Conservation (phyloP, 2,888 invertebrate genomes). For the Gisinianus flammeolus region DNA sequence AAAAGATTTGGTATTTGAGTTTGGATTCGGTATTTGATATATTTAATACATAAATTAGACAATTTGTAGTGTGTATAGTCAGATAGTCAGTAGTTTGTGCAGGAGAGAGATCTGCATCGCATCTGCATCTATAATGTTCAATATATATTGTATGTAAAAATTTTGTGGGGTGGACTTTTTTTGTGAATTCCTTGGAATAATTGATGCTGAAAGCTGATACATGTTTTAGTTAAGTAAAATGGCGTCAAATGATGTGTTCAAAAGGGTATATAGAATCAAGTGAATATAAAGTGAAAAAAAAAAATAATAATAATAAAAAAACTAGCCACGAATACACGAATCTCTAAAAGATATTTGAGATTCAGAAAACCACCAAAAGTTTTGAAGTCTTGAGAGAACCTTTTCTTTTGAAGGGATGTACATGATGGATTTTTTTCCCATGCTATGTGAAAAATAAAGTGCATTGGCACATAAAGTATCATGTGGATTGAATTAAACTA, state of each 20-base stretch:
- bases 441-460: too few relatives aligned
- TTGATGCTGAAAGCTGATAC: slow-evolving; percentile 37
- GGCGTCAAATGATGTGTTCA: neutral
- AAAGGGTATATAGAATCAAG: neutral
- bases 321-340: slow-evolving; percentile 19
- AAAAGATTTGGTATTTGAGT: too few relatives aligned
- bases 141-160: too few relatives aligned
- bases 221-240: slow-evolving; percentile 16
- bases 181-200: slow-evolving; percentile 27
- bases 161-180: neutral
- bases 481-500: neutral
- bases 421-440: neutral
- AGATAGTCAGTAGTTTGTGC: too few relatives aligned
- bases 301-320: neutral
- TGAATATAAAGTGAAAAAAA: neutral
- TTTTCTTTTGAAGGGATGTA: too few relatives aligned
- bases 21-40: too few relatives aligned
- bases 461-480: neutral
- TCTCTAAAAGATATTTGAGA: neutral
- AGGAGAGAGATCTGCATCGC: too few relatives aligned
- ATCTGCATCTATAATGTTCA: too few relatives aligned
- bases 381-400: too few relatives aligned
- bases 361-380: neutral
- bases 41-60: too few relatives aligned
- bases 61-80: too few relatives aligned